A percentile compares a stretch with the other conserved stretches of the same genome.
These are phyloP conservation scores for Scartelaos histophorus DNA, from an alignment of 2,113 vertebrate species.

Conservation along the genomic window DNA sequence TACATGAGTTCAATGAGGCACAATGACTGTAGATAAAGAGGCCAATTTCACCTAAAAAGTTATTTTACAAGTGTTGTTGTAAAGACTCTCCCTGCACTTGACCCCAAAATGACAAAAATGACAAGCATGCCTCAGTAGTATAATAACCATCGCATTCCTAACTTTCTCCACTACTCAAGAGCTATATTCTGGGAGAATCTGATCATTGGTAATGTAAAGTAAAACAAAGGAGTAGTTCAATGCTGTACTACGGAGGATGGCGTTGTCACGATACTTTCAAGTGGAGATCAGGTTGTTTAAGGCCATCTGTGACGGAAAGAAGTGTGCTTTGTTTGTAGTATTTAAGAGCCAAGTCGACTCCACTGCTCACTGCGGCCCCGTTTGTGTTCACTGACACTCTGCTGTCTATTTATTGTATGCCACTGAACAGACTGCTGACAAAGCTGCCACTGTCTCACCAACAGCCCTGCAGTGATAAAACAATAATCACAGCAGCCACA, in stretches of 20 bases:
- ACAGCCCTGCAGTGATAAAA: slow-evolving; percentile 43
- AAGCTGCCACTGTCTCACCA: slow-evolving; percentile 25
- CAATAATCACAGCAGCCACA: slow-evolving; percentile 40
- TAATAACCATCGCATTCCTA: slow-evolving; percentile 31
- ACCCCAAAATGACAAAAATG: slow-evolving; percentile 53
- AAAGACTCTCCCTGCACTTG: slow-evolving; percentile 4
- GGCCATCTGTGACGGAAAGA: slow-evolving; percentile 40
- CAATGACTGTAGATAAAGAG: slow-evolving; percentile 8
- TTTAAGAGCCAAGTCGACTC: slow-evolving; percentile 30
- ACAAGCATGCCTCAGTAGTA: slow-evolving; percentile 17
- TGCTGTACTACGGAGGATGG: not conserved
- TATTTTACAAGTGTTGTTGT: slow-evolving; percentile 15
- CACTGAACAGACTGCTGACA: slow-evolving; percentile 45
- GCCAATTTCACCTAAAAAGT: slow-evolving; percentile 18
- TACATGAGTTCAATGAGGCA: slow-evolving; percentile 29
- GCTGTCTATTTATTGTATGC: slow-evolving; percentile 41
- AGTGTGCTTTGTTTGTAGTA: slow-evolving; percentile 2
- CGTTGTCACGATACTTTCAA: not conserved
- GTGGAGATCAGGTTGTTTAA: not conserved
- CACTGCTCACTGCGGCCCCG: slow-evolving; percentile 38
- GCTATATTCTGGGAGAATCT: not conserved
- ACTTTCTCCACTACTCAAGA: slow-evolving; percentile 12
- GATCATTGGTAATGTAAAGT: not conserved
- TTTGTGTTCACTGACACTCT: slow-evolving; percentile 26
- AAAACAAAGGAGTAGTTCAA: not conserved